These are phyloP conservation scores for Sula dactylatra DNA, from an alignment of 2,113 vertebrate species.

Conservation along the genomic window DNA sequence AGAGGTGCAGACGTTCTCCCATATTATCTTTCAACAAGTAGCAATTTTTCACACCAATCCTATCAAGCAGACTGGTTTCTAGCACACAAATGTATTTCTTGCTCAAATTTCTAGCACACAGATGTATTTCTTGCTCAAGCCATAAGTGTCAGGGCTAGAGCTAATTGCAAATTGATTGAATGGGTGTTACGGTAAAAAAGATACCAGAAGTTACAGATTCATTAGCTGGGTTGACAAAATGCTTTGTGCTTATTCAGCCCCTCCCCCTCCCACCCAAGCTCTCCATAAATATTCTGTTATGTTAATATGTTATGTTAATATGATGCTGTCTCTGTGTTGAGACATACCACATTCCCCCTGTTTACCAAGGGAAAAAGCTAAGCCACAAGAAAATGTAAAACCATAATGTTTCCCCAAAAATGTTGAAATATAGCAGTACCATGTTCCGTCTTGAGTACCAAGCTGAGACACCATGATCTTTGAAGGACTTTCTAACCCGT, in stretches of 20 bases:
- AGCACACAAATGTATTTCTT: not conserved
- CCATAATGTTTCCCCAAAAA: not conserved
- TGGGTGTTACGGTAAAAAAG: not conserved
- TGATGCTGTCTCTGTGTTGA: not conserved
- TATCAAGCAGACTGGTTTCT: not conserved
- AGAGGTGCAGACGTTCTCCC: not conserved
- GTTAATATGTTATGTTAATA: too few relatives aligned
- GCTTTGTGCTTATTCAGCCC: not conserved
- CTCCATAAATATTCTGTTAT: not conserved
- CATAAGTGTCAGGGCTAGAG: not conserved
- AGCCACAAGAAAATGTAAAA: not conserved
- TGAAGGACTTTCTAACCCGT: not conserved
- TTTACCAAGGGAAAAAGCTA: not conserved
- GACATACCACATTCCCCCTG: fast-evolving
- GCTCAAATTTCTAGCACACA: not conserved
- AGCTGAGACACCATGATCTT: not conserved
- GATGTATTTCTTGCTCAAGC: not conserved
- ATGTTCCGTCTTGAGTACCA: not conserved
- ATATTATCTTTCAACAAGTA: not conserved
- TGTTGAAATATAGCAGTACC: not conserved
- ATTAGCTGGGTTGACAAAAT: not conserved
- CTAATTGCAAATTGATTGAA: conserved; percentile 42
- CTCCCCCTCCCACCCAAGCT: not conserved
- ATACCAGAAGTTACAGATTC: not conserved
- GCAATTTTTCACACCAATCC: not conserved